A percentile compares a stretch with the other conserved stretches of the same genome.
Evolutionary conservation across 1,140 invertebrate species (phyloP).

Genomic region (Sitobion miscanthi): DNA sequence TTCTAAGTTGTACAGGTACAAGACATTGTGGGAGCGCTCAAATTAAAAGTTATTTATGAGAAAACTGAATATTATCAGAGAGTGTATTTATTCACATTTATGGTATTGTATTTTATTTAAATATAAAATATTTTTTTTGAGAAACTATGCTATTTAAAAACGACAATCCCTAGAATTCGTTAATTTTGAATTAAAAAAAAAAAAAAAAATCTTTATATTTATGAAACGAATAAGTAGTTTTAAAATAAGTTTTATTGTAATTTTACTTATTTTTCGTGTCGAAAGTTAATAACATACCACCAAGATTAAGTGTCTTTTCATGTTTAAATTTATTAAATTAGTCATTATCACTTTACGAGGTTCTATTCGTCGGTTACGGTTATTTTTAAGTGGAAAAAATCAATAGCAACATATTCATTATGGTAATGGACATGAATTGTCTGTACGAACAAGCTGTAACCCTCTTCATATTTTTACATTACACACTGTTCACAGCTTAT

Average conservation of each 20-base stretch:
- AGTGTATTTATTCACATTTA: neutral
- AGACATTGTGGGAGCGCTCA: neutral
- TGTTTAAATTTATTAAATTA: neutral
- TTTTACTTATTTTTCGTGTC: neutral
- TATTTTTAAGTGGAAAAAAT: constrained; percentile 19
- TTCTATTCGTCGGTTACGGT: neutral
- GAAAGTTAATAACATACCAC: neutral
- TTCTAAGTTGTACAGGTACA: neutral
- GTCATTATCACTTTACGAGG: neutral
- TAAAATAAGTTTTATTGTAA: neutral
- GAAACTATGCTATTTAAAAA: neutral
- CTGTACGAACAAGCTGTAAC: neutral
- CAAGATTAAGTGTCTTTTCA: constrained; percentile 8
- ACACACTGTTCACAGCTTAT: neutral
- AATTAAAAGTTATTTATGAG: neutral
- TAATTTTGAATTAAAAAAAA: neutral
- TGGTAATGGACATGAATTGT: neutral
- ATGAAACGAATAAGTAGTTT: neutral
- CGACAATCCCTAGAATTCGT: neutral
- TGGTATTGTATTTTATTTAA: neutral
- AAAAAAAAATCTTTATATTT: neutral
- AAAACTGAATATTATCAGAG: neutral
- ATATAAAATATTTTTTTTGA: neutral
- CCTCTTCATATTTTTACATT: neutral
- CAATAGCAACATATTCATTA: neutral